Percentiles rank a stretch among this genome's conserved stretches.
phyloP scores from a whole-genome alignment of 2,888 invertebrate species.

The Lymantria monacha region DNA sequence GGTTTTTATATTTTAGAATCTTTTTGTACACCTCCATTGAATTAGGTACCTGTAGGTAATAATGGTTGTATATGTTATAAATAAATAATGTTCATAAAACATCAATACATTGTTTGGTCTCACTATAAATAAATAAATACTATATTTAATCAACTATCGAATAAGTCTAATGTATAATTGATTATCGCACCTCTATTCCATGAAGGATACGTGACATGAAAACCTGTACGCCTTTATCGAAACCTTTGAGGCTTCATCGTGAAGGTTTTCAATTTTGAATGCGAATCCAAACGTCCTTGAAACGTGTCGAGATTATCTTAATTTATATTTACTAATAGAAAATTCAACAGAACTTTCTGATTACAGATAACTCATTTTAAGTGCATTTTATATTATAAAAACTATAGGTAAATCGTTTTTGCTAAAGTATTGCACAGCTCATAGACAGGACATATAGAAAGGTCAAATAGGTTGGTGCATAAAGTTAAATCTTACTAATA shows the following conservation, averaged over 20 bases:
- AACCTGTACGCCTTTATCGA: conserved; percentile 39
- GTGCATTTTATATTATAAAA: no score
- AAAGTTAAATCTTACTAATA: no score
- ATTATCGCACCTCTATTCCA: conserved; percentile 33
- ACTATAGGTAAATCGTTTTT: no score
- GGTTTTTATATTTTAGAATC: no score
- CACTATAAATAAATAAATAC: not conserved
- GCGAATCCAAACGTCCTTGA: conserved; percentile 39
- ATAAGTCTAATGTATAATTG: conserved; percentile 14
- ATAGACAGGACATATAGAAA: no score
- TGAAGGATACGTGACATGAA: conserved; percentile 44
- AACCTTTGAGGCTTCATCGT: conserved; percentile 38
- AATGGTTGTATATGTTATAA: no score
- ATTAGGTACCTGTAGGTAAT: no score
- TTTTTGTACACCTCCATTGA: no score
- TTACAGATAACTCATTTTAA: not conserved
- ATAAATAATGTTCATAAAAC: no score
- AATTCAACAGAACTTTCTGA: conserved; percentile 4
- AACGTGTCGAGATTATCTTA: conserved; percentile 39
- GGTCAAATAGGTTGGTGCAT: no score
- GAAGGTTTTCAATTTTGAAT: conserved; percentile 45
- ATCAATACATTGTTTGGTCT: no score
- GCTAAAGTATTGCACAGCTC: no score
- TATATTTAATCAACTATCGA: conserved; percentile 13
- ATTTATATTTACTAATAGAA: conserved; percentile 20